phyloP scores from a whole-genome alignment of 2,797 vertebrate species.

The Fratercula arctica region DNA sequence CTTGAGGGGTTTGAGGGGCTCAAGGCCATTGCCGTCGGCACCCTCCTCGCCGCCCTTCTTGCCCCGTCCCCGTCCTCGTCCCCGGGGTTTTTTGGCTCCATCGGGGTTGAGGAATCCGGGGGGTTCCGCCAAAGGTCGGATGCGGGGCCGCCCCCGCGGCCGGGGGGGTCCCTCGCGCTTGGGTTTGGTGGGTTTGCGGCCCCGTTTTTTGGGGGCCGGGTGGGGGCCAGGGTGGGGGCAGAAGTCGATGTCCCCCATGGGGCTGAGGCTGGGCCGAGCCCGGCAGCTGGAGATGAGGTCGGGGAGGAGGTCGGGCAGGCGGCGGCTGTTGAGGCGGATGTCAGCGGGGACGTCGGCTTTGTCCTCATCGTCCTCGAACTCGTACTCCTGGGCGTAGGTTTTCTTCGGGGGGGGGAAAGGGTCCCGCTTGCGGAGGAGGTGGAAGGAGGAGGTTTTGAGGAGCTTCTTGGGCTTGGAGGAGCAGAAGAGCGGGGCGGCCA shows the following conservation, averaged over 20 bases:
- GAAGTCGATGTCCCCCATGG: conserved; percentile 91
- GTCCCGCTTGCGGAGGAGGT: conserved; percentile 88
- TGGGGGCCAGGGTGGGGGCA: conserved; percentile 81
- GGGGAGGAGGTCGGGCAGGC: conserved; percentile 80
- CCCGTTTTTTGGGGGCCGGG: conserved; percentile 88
- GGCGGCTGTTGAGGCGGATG: conserved; percentile 90
- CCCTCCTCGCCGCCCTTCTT: conserved; percentile 78
- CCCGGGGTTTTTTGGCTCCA: conserved; percentile 80
- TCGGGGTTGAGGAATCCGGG: conserved; percentile 43
- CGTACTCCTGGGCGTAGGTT: conserved; percentile 94
- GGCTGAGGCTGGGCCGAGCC: conserved; percentile 78
- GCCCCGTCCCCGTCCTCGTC: conserved; percentile 86
- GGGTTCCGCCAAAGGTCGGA: conserved; percentile 82
- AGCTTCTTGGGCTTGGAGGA: conserved; percentile 73
- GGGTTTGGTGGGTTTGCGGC: conserved; percentile 89
- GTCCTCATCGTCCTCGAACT: conserved; percentile 94
- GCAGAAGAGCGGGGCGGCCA: conserved; percentile 84
- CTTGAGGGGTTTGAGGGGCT: conserved; percentile 90
- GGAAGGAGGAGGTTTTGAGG: conserved; percentile 84
- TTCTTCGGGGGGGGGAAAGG: conserved; percentile 89
- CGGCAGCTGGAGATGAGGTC: conserved; percentile 95
- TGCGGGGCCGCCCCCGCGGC: conserved; percentile 88
- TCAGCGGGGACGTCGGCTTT: conserved; percentile 91
- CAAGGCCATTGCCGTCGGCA: conserved; percentile 73
- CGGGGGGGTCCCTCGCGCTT: conserved; percentile 91